Conservation (phyloP, 92 coral and sea anemone genomes). For the Porites rus region DNA sequence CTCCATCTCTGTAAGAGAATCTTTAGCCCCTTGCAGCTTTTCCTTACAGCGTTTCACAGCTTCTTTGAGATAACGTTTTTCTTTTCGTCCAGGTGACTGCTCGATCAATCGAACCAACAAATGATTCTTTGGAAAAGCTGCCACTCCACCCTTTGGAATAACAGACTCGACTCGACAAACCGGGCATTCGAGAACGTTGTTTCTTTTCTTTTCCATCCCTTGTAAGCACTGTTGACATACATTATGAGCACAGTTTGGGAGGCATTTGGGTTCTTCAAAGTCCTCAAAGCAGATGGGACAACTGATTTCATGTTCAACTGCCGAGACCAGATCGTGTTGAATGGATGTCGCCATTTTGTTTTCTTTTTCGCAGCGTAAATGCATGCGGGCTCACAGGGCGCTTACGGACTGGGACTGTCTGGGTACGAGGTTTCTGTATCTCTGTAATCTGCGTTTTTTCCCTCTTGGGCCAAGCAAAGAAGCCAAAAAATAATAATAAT, state of each 20-base stretch:
- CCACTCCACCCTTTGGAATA: slow-evolving; percentile 52
- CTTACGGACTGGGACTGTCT: too few relatives aligned
- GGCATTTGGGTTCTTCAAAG: slow-evolving; percentile 70
- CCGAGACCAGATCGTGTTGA: slow-evolving; percentile 10
- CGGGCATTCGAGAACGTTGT: slow-evolving; percentile 42
- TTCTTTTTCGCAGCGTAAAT: too few relatives aligned
- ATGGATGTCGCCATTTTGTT: slow-evolving; percentile 14
- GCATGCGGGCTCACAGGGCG: too few relatives aligned
- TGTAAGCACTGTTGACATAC: slow-evolving; percentile 57
- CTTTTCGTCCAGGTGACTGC: slow-evolving; percentile 62
- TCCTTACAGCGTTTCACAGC: slow-evolving; percentile 35
- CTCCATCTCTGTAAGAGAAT: slow-evolving; percentile 34
- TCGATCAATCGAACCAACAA: slow-evolving; percentile 58
- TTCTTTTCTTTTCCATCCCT: slow-evolving; percentile 33
- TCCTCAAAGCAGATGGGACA: slow-evolving; percentile 73
- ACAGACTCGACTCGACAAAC: slow-evolving; percentile 54
- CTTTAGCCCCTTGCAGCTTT: slow-evolving; percentile 23
- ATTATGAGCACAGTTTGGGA: slow-evolving; percentile 73
- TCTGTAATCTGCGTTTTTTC: too few relatives aligned
- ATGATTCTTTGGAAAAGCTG: slow-evolving; percentile 62
- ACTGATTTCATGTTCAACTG: slow-evolving; percentile 58
- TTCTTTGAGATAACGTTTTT: slow-evolving; percentile 38
- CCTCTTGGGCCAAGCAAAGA: too few relatives aligned
- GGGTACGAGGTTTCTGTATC: too few relatives aligned
- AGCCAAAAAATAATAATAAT: too few relatives aligned